Conservation (phyloP, 2,113 vertebrate genomes). For the Tachysurus fulvidraco region DNA sequence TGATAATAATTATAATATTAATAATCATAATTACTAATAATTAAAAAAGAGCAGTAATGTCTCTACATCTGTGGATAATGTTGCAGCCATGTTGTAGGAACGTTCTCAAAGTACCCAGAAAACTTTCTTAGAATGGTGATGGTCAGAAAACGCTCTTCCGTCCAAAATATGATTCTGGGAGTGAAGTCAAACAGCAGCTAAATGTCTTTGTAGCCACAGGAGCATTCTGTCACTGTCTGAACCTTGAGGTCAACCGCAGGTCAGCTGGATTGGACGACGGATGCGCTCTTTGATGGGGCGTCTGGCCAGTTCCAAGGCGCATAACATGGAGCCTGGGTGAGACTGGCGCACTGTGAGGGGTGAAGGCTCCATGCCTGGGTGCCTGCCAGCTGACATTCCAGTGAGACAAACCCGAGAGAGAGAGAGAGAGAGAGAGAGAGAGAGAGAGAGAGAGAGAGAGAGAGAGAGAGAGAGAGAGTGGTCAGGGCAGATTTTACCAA, state of each 20-base stretch:
- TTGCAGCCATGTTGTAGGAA: not conserved
- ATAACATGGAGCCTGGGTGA: constrained; percentile 69
- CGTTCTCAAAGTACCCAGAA: not conserved
- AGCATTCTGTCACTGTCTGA: constrained; percentile 70
- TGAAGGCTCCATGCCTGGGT: constrained; percentile 71
- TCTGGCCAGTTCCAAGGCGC: constrained; percentile 61
- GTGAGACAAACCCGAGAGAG: constrained; percentile 72
- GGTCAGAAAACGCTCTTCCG: not conserved
- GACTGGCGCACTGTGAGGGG: constrained; percentile 74
- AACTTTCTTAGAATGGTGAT: not conserved
- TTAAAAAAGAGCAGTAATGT: not conserved
- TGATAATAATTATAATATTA: too few species aligned
- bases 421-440: constrained; percentile 42
- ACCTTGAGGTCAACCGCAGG: constrained; percentile 67
- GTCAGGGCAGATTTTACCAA: constrained; percentile 75
- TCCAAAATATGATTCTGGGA: constrained; percentile 1
- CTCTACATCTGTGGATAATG: not conserved
- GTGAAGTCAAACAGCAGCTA: constrained; percentile 29
- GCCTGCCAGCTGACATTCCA: constrained; percentile 79
- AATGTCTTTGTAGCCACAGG: constrained; percentile 64
- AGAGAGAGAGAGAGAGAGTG: constrained; percentile 49
- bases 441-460: constrained; percentile 61
- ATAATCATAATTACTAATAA: too few species aligned
- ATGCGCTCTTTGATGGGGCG: constrained; percentile 71
- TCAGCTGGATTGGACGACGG: constrained; percentile 59